These are phyloP conservation scores for Trematocara stigmaticum DNA, from an alignment of 2,113 vertebrate species.

Conservation along the genomic window DNA sequence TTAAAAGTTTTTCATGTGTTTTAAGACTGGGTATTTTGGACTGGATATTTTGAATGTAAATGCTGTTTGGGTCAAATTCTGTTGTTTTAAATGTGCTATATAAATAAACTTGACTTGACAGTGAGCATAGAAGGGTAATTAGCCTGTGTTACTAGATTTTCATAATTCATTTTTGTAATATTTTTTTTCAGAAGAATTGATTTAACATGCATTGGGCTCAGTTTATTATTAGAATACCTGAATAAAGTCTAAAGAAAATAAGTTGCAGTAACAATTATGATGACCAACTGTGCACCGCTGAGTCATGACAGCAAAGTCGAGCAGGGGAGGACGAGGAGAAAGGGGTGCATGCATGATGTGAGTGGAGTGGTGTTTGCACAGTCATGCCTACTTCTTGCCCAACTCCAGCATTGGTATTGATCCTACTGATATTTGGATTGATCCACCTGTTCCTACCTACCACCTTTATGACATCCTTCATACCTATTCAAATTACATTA, in stretches of 20 bases:
- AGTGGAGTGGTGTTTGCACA: background rate
- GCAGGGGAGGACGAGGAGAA: background rate
- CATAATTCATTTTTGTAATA: background rate
- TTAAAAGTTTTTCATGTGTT: background rate
- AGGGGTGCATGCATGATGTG: background rate
- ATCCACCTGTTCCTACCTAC: background rate
- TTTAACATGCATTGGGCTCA: background rate
- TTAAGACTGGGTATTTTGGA: background rate
- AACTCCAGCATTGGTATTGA: background rate
- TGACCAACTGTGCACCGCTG: background rate
- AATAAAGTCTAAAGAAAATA: background rate
- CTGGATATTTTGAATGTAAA: background rate
- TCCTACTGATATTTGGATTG: background rate
- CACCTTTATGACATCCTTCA: background rate
- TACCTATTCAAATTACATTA: background rate
- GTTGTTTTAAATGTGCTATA: background rate
- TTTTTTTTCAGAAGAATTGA: background rate
- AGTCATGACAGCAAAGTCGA: background rate
- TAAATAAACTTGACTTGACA: background rate
- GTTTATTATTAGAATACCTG: background rate
- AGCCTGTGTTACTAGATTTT: background rate
- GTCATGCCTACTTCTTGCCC: background rate
- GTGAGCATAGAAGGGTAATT: background rate
- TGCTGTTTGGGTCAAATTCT: background rate
- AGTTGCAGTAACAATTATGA: background rate